Conservation (phyloP, 2,113 vertebrate genomes). For the Murina feae region DNA sequence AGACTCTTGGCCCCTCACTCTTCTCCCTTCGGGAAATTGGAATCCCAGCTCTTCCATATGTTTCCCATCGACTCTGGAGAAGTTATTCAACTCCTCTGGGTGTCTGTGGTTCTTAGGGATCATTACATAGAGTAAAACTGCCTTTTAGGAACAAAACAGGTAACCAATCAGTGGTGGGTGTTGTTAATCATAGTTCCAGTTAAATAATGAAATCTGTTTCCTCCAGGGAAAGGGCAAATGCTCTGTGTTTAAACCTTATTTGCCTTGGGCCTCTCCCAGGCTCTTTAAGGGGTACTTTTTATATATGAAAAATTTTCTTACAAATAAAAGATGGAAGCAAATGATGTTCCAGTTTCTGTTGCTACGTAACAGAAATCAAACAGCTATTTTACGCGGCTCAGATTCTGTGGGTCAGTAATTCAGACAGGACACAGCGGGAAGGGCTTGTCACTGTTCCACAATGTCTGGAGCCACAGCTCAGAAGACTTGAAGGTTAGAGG, state of each 20-base stretch:
- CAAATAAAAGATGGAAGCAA: neutral
- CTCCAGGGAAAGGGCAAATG: neutral
- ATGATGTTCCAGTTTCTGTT: neutral
- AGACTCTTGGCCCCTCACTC: neutral
- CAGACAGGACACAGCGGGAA: neutral
- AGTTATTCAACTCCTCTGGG: neutral
- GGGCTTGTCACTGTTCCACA: neutral
- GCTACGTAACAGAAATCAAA: neutral
- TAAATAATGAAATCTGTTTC: neutral
- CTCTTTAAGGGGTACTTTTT: neutral
- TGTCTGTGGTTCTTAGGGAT: neutral
- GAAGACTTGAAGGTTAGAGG: neutral
- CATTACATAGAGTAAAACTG: neutral
- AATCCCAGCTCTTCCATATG: neutral
- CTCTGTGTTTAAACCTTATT: neutral
- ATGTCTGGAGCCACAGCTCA: neutral
- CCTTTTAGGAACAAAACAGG: neutral
- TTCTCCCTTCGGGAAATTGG: neutral
- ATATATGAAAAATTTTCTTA: neutral
- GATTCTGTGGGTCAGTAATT: neutral
- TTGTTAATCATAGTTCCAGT: neutral
- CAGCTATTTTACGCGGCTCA: neutral
- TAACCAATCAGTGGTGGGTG: neutral
- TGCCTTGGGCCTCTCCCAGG: neutral
- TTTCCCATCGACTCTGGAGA: neutral